Conservation (phyloP, 1,140 invertebrate genomes). For the Heliothis subflexa region DNA sequence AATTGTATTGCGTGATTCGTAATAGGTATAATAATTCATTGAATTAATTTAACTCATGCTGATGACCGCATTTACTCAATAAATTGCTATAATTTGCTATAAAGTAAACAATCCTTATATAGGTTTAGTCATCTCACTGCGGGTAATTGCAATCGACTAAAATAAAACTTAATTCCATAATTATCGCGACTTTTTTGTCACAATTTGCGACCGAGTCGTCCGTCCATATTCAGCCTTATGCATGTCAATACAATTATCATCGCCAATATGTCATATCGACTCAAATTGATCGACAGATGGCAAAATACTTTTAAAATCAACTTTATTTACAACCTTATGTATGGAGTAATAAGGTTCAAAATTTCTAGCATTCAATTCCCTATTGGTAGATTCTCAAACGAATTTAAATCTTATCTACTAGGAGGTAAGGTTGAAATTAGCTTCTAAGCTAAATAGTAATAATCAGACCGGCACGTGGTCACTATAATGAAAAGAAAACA, state of each 20-base stretch:
- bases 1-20: too few species aligned
- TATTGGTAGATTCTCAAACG: neutral
- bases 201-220: slow-evolving; percentile 7
- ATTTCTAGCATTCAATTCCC: neutral
- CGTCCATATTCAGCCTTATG: slow-evolving; percentile 8
- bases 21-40: too few species aligned
- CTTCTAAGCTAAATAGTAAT: neutral
- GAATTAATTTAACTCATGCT: too few species aligned
- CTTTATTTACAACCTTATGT: neutral
- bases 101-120: neutral
- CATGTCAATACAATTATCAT: neutral
- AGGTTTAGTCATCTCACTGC: neutral
- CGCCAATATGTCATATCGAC: neutral
- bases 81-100: neutral
- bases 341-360: neutral
- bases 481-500: slow-evolving; percentile 11
- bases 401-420: neutral
- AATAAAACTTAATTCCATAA: slow-evolving; percentile 20
- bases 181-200: slow-evolving; percentile 16
- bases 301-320: neutral
- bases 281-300: neutral
- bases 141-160: neutral
- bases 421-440: neutral
- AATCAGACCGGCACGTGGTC: slow-evolving; percentile 15
- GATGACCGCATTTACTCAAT: neutral